Evolutionary conservation across 2,888 invertebrate genomes (phyloP).

Genomic region (Lepetodrilus schrolli): DNA sequence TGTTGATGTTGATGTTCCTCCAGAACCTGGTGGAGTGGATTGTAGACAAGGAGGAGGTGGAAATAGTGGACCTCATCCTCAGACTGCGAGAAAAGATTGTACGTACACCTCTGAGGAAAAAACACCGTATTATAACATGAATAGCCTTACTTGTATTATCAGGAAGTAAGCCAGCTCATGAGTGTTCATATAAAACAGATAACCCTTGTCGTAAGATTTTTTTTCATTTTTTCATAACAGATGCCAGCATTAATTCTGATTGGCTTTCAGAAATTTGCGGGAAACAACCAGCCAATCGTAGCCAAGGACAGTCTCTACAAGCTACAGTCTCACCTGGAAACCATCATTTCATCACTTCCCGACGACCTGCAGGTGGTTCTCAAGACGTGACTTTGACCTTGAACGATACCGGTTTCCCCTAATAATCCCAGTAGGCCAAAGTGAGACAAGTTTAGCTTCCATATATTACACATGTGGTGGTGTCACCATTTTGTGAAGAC

Average conservation of each 20-base stretch:
- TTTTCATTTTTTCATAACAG: neutral
- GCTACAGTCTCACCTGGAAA: slow-evolving; percentile 82
- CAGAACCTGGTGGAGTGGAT: slow-evolving; percentile 94
- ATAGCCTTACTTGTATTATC: neutral
- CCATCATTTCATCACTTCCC: slow-evolving; percentile 87
- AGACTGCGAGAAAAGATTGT: slow-evolving; percentile 92
- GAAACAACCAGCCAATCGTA: slow-evolving; percentile 78
- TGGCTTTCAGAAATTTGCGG: slow-evolving; percentile 63
- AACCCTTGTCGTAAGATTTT: no score
- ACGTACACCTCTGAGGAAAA: no score
- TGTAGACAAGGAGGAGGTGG: slow-evolving; percentile 93
- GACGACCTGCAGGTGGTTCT: slow-evolving; percentile 90
- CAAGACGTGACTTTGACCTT: slow-evolving; percentile 54
- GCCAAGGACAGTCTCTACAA: slow-evolving; percentile 78
- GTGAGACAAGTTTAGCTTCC: no score
- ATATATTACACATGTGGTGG: no score
- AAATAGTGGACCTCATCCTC: slow-evolving; percentile 97
- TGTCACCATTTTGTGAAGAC: no score
- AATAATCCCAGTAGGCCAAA: neutral
- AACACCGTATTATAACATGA: no score
- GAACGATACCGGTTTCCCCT: no score
- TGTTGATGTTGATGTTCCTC: slow-evolving; percentile 59
- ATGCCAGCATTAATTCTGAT: neutral
- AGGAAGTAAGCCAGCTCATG: neutral
- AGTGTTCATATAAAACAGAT: neutral